These are phyloP conservation scores for Alces alces DNA, from an alignment of 2,113 vertebrate species.

Conservation along the genomic window DNA sequence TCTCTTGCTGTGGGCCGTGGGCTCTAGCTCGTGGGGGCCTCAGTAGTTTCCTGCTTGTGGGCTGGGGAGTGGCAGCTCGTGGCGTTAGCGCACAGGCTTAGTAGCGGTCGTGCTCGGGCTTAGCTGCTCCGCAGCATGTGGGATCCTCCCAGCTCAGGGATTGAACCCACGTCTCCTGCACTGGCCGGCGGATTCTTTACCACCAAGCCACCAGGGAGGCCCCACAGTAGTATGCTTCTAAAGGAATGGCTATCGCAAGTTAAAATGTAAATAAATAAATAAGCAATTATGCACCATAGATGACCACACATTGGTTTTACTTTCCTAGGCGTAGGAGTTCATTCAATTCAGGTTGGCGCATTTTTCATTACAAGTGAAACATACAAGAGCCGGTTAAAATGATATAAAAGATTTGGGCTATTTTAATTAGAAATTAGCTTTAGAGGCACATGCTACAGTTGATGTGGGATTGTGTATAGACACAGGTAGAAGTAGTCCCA, in stretches of 20 bases:
- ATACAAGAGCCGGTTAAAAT: not conserved
- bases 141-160: not conserved
- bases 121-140: rapidly evolving
- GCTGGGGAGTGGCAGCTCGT: not conserved
- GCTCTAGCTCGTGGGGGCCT: not conserved
- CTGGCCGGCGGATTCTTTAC: not conserved
- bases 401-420: not conserved
- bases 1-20: too few relatives aligned
- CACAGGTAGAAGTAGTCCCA: not conserved
- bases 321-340: not conserved
- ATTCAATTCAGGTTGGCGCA: not conserved
- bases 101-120: not conserved
- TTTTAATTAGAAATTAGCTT: not conserved
- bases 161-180: not conserved
- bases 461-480: not conserved
- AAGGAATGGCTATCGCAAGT: not conserved
- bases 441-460: not conserved
- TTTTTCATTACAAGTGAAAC: not conserved
- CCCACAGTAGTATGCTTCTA: not conserved
- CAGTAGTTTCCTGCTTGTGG: not conserved
- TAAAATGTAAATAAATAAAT: not conserved
- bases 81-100: not conserved
- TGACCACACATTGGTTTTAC: not conserved
- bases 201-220: not conserved
- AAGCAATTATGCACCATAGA: not conserved